phyloP scores from a whole-genome alignment of 2,888 invertebrate genomes.

The Chalcis sispes region DNA sequence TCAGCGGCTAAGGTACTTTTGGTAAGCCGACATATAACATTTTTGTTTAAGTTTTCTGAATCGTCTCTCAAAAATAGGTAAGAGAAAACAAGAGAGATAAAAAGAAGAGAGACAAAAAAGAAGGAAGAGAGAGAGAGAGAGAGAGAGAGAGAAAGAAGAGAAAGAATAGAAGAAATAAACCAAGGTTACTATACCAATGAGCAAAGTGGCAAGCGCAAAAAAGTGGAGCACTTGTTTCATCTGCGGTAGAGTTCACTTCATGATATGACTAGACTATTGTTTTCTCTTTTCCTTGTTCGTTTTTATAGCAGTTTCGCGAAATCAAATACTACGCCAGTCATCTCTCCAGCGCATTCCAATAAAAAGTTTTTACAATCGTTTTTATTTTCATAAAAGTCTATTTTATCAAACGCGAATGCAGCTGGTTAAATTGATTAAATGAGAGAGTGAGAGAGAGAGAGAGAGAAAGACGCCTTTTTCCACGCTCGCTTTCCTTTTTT shows the following conservation, averaged over 20 bases:
- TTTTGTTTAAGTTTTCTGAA: too few species aligned
- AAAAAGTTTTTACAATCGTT: constrained; percentile 33
- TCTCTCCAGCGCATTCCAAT: constrained; percentile 18
- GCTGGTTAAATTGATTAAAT: constrained; percentile 29
- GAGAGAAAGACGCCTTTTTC: constrained; percentile 8
- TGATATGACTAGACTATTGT: constrained; percentile 4
- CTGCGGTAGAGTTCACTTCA: background rate
- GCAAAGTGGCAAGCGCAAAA: constrained; percentile 64
- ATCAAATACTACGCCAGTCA: background rate
- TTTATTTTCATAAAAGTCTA: constrained; percentile 30
- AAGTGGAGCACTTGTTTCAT: constrained; percentile 64
- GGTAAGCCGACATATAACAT: too few species aligned
- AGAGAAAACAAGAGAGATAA: too few species aligned
- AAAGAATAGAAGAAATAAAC: too few species aligned
- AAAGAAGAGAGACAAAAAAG: too few species aligned
- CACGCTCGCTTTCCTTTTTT: background rate
- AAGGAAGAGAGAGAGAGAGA: too few species aligned
- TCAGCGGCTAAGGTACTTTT: too few species aligned
- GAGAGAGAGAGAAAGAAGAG: too few species aligned
- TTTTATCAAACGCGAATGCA: constrained; percentile 30
- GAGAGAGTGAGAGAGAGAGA: too few species aligned
- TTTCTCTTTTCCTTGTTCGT: constrained; percentile 18
- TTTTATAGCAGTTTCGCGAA: background rate
- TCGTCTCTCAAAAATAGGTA: too few species aligned
- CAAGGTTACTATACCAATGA: constrained; percentile 62